Evolutionary conservation across 1,140 invertebrate species (phyloP), one percentile per base, ranked within the genome.

Genomic region (Pygmarrhopalites habei): DNA sequence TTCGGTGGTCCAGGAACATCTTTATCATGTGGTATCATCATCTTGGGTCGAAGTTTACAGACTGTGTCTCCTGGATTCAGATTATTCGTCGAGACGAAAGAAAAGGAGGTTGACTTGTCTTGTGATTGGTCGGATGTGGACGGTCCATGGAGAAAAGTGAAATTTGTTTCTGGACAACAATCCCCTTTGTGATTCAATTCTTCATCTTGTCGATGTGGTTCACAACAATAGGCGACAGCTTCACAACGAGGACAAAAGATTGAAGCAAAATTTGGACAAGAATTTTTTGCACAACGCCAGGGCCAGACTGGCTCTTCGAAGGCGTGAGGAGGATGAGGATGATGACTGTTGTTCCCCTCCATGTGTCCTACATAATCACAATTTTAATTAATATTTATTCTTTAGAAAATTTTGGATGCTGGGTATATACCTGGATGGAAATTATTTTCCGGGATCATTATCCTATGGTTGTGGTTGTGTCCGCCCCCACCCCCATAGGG

Each of bases 21-120:
- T 23, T 56, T 56, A 23, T 56, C 53, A 41, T 56, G 53, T 56
- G 53, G 53, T 7, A 23, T 23, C 53, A 56, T 32, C 53, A 56
- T 56, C 5, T 19, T n/a, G 3, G 53, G 53, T 21, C 35, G 4
- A 17, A 56, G 3, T 39, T 39, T 56, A 7, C 12, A 30, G 4
- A 56, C 29, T 26, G 53, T 56, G 4, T 56, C 28, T 2, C 53
- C 53, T 7, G 53, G 28, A 7, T 10, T 2, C 12, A 56, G 15
- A 26, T 56, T 52, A 29, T 52, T 52, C 12, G 49, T 26, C 14
- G 14, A 26, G 49, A 15, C 7, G 25, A 52, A 7, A n/a, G 12
- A 19, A 10, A 19, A n/a, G 19, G 7, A 7, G 15, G 15, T 35
- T 35, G 15, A 35, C 15, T 35, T 5, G 2, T n/a, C 29, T 5